Evolutionary conservation across 2,113 vertebrate genomes (phyloP), one percentile per base, ranked within the genome.

Genomic region (Pleuronectes platessa): DNA sequence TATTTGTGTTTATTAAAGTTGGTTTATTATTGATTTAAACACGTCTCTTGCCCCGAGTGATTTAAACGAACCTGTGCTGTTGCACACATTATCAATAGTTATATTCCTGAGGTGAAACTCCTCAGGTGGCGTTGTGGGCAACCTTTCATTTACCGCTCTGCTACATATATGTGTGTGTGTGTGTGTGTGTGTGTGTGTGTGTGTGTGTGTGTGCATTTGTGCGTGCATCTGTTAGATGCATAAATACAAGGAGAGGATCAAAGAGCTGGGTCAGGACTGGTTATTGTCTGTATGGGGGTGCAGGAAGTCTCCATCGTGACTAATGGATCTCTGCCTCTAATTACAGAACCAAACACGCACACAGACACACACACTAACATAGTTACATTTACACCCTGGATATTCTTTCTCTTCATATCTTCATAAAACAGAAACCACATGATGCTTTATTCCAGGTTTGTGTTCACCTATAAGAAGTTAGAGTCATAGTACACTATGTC

Each of bases 261-360:
- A 87, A 92, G 85, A 80, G 74, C 70, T 47, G 37, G 47, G 31
- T 69, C 51, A 79, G 77, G 71, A 61, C 88, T 86, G 83, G 62
- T 80, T 79, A 86, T 76, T 81, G 81, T 86, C 74, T 80, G 42
- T 79, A 83, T 74, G 82, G 72, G 85, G 82, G 83, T 71, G 73
- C 82, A 89, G 85, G 82, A 86, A 90, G 90, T 79, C 83, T 74
- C 82, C 73, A 83, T 79, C 54, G 20, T 79, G 72, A 79, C 82
- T 86, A 88, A 91, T 84, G 47, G 49, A 60, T 72, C 61, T 79
- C 74, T 81, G 79, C 20, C 26, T 80, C 63, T 83, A 88, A 90
- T 88, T 87, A 90, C 74, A 68, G 42, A 18, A 74, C 54, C n/a
- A 59, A 54, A 23, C 56, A 74, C 18, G 53, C 56, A 76, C 42